These are phyloP conservation scores for Phrynocephalus versicolor DNA, from an alignment of 2,113 vertebrate genomes.

Conservation along the genomic window DNA sequence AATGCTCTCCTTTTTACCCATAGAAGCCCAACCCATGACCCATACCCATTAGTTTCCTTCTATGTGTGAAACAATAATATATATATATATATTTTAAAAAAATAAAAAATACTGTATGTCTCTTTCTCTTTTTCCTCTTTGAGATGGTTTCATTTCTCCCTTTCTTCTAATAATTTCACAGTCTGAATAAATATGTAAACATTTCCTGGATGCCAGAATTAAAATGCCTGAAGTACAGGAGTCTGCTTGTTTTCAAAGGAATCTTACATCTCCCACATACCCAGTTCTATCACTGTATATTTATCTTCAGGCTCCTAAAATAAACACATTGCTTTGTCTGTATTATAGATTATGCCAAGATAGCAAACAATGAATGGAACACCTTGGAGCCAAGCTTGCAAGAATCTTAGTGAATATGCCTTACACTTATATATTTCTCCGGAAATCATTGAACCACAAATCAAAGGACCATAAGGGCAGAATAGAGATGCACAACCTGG, in stretches of 20 bases:
- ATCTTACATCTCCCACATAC: not conserved
- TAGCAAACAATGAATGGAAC: not conserved
- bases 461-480: not conserved
- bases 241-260: not conserved
- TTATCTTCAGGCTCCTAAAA: not conserved
- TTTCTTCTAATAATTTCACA: not conserved
- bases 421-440: not conserved
- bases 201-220: slow-evolving; percentile 10
- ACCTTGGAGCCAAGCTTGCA: not conserved
- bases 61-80: no score
- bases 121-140: not conserved
- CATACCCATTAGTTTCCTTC: no score
- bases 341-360: not conserved
- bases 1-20: no score
- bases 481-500: not conserved
- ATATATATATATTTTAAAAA: no score
- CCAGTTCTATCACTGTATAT: not conserved
- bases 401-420: not conserved
- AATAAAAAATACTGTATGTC: no score
- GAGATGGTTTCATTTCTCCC: not conserved
- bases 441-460: not conserved
- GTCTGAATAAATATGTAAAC: slow-evolving; percentile 12
- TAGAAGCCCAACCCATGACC: no score
- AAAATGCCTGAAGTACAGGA: not conserved
- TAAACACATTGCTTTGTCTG: not conserved